These are phyloP conservation scores for Lutjanus erythropterus DNA, from an alignment of 2,113 vertebrate genomes.

Conservation along the genomic window DNA sequence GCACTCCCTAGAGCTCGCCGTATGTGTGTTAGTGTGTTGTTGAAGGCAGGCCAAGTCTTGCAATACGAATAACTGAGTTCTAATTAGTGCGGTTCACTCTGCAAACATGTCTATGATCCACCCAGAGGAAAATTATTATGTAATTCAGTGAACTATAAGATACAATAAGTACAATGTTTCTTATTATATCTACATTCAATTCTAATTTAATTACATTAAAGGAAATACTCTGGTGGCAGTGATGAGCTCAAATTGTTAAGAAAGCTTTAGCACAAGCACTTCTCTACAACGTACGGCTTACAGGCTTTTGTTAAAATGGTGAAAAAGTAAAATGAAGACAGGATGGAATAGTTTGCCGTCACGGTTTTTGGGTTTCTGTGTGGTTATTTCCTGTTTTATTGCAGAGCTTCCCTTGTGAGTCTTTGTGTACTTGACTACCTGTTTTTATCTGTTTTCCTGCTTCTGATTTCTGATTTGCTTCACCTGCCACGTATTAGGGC, in stretches of 20 bases:
- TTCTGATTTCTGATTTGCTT: too few species aligned
- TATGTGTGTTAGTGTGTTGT: constrained; percentile 60
- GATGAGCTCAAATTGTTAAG: constrained; percentile 29
- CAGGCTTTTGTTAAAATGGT: too few species aligned
- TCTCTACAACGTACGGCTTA: too few species aligned
- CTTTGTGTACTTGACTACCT: too few species aligned
- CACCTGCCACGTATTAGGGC: too few species aligned
- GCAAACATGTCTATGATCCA: constrained; percentile 39
- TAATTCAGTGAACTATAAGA: constrained; percentile 15
- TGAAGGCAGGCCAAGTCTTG: constrained; percentile 34
- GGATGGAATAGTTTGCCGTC: too few species aligned
- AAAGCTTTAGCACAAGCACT: constrained; percentile 17
- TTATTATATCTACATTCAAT: not conserved
- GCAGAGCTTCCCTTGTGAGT: too few species aligned
- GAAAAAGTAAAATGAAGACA: too few species aligned
- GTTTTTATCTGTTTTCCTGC: too few species aligned
- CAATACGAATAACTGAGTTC: constrained; percentile 33
- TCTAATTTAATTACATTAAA: constrained; percentile 23
- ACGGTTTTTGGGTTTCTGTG: too few species aligned
- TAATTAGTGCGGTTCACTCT: constrained; percentile 52
- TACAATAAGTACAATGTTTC: not conserved
- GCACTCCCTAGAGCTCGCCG: constrained; percentile 38
- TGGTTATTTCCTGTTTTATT: too few species aligned
- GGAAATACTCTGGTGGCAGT: constrained; percentile 1
- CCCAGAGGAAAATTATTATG: constrained; percentile 32